These are phyloP conservation scores for Patella caerulea DNA, from an alignment of 2,888 invertebrate species.

Conservation along the genomic window DNA sequence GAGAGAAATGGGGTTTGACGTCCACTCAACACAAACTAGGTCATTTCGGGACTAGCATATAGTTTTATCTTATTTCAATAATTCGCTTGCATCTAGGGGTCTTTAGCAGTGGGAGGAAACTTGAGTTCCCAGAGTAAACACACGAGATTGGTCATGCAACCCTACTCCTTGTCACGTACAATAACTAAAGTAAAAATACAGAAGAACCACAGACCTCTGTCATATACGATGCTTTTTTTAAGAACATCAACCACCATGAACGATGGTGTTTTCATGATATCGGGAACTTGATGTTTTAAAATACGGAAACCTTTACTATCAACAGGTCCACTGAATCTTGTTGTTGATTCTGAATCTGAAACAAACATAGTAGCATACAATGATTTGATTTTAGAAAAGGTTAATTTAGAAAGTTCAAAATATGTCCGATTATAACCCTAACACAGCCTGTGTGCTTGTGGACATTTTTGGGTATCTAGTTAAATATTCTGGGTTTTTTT, in stretches of 20 bases:
- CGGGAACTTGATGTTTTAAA: slow-evolving; percentile 58
- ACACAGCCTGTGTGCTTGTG: too few relatives aligned
- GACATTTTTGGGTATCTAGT: too few relatives aligned
- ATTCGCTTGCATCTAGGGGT: too few relatives aligned
- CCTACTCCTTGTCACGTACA: not conserved
- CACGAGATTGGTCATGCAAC: slow-evolving; percentile 14
- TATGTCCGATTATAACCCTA: too few relatives aligned
- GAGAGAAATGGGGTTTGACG: too few relatives aligned
- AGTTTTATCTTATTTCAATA: too few relatives aligned
- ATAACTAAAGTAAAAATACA: not conserved
- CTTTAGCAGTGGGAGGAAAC: not conserved
- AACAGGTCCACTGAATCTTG: slow-evolving; percentile 34
- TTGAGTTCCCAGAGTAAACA: slow-evolving; percentile 10
- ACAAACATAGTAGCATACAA: too few relatives aligned
- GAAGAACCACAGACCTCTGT: slow-evolving; percentile 48
- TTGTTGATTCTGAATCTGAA: not conserved
- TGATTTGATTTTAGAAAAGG: too few relatives aligned
- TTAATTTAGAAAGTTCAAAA: too few relatives aligned
- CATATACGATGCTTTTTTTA: slow-evolving; percentile 64
- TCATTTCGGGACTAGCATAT: too few relatives aligned
- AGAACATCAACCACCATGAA: slow-evolving; percentile 60
- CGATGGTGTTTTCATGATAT: slow-evolving; percentile 54
- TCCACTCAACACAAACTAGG: too few relatives aligned
- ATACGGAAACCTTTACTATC: slow-evolving; percentile 62
- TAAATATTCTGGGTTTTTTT: too few relatives aligned